phyloP scores from a whole-genome alignment of 2,113 vertebrate species.

The Macrotus californicus region DNA sequence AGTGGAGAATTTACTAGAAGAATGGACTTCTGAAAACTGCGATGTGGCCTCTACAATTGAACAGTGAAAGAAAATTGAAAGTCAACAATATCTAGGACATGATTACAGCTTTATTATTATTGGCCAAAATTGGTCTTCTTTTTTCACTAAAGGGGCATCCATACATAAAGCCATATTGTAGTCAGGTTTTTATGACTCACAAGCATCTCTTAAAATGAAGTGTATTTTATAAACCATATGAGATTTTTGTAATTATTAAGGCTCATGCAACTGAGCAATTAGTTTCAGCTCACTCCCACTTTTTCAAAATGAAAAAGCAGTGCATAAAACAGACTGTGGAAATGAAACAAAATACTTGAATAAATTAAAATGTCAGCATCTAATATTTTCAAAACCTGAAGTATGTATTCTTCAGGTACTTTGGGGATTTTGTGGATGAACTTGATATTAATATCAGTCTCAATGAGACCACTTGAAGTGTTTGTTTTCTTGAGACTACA shows the following conservation, averaged over 20 bases:
- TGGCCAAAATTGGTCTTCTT: neutral
- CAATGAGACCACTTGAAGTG: conserved; percentile 57
- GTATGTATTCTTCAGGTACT: conserved; percentile 53
- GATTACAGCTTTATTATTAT: conserved; percentile 2
- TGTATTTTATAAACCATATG: conserved; percentile 65
- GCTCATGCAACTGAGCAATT: conserved; percentile 72
- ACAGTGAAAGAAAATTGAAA: neutral
- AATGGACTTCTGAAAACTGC: neutral
- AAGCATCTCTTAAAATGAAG: conserved; percentile 66
- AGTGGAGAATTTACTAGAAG: neutral
- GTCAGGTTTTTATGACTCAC: conserved; percentile 57
- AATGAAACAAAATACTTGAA: conserved; percentile 76
- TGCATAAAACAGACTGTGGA: conserved; percentile 72
- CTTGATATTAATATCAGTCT: conserved; percentile 36
- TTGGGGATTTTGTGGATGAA: conserved; percentile 59
- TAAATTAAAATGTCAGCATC: conserved; percentile 66
- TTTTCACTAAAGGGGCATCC: neutral
- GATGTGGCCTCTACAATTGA: neutral
- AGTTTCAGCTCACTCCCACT: conserved; percentile 70
- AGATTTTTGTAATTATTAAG: conserved; percentile 73
- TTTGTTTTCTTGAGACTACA: conserved; percentile 59
- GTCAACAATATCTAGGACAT: neutral
- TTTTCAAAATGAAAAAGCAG: conserved; percentile 61
- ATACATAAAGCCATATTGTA: neutral
- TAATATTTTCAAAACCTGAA: conserved; percentile 52